Evolutionary conservation across 2,888 invertebrate genomes (phyloP), one percentile per base, ranked within the genome.

Genomic region (Drosophila nr. medialis): DNA sequence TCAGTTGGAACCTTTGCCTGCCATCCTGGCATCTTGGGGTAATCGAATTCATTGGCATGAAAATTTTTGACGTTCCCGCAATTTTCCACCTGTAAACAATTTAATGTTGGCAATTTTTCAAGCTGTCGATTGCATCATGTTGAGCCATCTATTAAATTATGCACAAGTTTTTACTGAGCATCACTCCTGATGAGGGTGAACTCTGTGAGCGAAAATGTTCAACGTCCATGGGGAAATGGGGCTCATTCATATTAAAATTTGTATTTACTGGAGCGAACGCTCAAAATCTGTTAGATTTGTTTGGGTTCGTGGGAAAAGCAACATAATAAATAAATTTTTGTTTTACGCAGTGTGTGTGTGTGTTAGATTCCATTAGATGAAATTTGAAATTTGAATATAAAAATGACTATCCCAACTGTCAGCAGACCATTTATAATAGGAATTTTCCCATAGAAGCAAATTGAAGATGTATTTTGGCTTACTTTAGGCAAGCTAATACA

Each of bases 21-120:
- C 18, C 11, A 0, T 58, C 45, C 49, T n/a, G 54, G 36, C 54
- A 27, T 55, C 4, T 7, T 50, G 49, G 2, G 15, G 36, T 81
- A 86, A 85, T 85, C 82, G 79, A 86, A 86, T 88, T 83, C 78
- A 88, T 79, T 89, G 77, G 71, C 67, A 76, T 72, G 78, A 73
- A 86, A 86, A 81, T 81, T 69, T 77, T 67, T 65, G 64, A 74
- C 63, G 72, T 38, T 69, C 62, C 60, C 67, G 45, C 56, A 72
- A 72, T 81, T 71, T 81, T 67, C 71, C 51, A 76, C 80, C 71
- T 75, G 75, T 64, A 72, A 73, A 74, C 73, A 73, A 69, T 68
- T 81, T 80, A 66, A 79, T 68, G 75, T 72, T 71, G 70, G 70
- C 77, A 78, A 77, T 88, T 80, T 83, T 71, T 65, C 73, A 77